Evolutionary conservation across 1,140 invertebrate species (phyloP).

Genomic region (Alviniconcha marisindica): DNA sequence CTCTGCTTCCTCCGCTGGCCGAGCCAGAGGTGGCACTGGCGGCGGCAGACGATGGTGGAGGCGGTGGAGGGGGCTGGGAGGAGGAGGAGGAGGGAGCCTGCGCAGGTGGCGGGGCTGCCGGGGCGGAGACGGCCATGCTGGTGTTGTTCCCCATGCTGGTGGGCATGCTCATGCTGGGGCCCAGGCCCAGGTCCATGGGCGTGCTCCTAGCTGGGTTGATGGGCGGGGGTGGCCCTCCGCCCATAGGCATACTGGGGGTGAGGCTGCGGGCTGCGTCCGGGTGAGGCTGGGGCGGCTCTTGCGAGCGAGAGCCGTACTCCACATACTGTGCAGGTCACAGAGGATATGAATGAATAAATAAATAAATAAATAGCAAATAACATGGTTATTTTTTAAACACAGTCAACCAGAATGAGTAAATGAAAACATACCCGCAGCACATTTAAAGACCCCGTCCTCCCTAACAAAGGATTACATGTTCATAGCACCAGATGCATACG

Average conservation of each 20-base stretch:
- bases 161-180: conserved; percentile 30
- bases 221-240: conserved; percentile 22
- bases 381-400: no score
- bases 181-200: conserved; percentile 39
- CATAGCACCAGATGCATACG: no score
- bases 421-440: no score
- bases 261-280: conserved; percentile 53
- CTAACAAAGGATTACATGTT: no score
- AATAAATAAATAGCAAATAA: no score
- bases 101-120: conserved; percentile 51
- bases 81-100: conserved; percentile 43
- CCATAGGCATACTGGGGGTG: conserved; percentile 43
- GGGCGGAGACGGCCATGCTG: conserved; percentile 39
- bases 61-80: conserved; percentile 44
- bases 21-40: conserved; percentile 77
- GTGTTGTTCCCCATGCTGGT: conserved; percentile 28
- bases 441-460: no score
- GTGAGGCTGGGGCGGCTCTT: conserved; percentile 89
- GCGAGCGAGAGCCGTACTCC: conserved; percentile 90
- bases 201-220: conserved; percentile 23
- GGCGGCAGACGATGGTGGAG: conserved; percentile 42
- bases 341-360: no score
- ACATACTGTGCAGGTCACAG: conserved; percentile 87
- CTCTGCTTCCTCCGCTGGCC: conserved; percentile 8
- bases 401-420: no score